phyloP scores from a whole-genome alignment of 1,140 invertebrate genomes.

The Penaeus chinensis region DNA sequence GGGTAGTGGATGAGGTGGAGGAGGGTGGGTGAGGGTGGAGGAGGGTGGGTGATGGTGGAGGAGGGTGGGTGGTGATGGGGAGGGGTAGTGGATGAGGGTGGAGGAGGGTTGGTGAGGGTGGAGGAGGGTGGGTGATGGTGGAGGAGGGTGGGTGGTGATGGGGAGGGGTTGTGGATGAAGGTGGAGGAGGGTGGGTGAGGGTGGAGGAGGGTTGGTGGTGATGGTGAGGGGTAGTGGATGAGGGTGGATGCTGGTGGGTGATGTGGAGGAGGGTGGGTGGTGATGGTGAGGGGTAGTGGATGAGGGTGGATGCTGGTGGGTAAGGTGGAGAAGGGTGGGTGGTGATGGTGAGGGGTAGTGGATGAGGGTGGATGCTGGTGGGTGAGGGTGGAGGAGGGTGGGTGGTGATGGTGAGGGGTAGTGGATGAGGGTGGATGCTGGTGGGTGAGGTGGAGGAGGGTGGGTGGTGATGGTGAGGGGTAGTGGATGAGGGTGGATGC shows the following conservation, averaged over 20 bases:
- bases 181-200: background rate
- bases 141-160: background rate
- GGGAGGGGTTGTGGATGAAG: too few species aligned
- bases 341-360: background rate
- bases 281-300: too few species aligned
- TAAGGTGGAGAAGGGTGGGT: background rate
- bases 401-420: background rate
- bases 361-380: background rate
- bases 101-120: background rate
- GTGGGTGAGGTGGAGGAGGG: background rate
- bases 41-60: background rate
- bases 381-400: background rate
- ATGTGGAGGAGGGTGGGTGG: background rate
- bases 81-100: background rate
- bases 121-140: background rate
- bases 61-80: too few species aligned
- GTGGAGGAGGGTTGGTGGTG: background rate
- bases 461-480: too few species aligned
- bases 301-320: background rate
- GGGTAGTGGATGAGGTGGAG: too few species aligned
- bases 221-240: too few species aligned
- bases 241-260: too few species aligned
- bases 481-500: background rate
- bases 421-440: background rate
- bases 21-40: background rate